These are phyloP conservation scores for Sebastes nivosus DNA, from an alignment of 2,797 vertebrate genomes.

Conservation along the genomic window DNA sequence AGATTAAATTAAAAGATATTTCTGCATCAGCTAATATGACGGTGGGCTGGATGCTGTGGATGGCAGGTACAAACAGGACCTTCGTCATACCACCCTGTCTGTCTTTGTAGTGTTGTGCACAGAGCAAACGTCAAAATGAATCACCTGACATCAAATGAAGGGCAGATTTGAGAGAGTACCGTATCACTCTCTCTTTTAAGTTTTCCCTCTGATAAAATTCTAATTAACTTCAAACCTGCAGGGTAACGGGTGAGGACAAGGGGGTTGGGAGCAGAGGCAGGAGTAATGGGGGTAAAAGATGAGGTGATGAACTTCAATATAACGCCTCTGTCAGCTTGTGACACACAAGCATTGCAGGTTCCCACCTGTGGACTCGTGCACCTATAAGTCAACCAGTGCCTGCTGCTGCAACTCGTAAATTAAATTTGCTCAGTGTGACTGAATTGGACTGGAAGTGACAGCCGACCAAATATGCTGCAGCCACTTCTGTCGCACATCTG, in stretches of 20 bases:
- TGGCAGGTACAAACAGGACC: conserved; percentile 27
- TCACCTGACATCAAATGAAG: conserved; percentile 61
- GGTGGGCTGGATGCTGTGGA: not conserved
- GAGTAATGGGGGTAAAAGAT: not conserved
- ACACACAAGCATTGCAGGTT: not conserved
- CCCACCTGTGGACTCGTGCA: not conserved
- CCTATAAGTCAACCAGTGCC: not conserved
- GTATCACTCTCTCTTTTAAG: conserved; percentile 65
- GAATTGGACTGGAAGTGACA: conserved; percentile 16
- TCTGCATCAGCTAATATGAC: conserved; percentile 1
- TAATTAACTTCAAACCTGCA: conserved; percentile 67
- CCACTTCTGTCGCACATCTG: conserved; percentile 18
- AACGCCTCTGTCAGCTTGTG: conserved; percentile 13
- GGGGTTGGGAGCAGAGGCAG: not conserved
- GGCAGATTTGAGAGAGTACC: conserved; percentile 44
- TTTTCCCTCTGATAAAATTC: conserved; percentile 66
- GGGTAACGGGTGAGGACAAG: conserved; percentile 29
- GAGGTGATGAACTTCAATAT: not conserved
- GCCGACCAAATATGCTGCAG: conserved; percentile 3
- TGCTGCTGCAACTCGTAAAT: not conserved
- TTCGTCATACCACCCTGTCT: conserved; percentile 20
- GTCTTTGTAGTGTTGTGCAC: conserved; percentile 20
- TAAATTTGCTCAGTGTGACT: not conserved
- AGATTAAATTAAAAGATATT: conserved; percentile 22
- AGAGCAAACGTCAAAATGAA: conserved; percentile 48